A percentile compares a stretch with the other conserved stretches of the same genome.
These are phyloP conservation scores for Drosophila antonietae DNA, from an alignment of 2,888 invertebrate genomes.

Conservation along the genomic window DNA sequence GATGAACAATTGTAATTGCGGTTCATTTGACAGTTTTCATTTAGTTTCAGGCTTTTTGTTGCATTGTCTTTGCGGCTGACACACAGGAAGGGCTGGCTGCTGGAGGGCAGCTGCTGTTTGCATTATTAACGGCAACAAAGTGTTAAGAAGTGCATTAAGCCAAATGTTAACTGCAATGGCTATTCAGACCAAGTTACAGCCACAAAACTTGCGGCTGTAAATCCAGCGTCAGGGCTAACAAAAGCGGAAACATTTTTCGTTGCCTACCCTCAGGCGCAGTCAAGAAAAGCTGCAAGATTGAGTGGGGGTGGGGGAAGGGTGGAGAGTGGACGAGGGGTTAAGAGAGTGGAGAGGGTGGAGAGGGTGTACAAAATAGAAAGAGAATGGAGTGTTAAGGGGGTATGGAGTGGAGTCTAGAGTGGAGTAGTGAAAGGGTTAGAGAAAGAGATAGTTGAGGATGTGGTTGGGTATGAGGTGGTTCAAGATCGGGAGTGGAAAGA, in stretches of 20 bases:
- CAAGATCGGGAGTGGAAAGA: too few relatives aligned
- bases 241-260: slow-evolving; percentile 34
- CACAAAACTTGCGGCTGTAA: slow-evolving; percentile 65
- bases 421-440: background rate
- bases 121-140: slow-evolving; percentile 76
- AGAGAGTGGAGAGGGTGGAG: too few relatives aligned
- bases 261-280: slow-evolving; percentile 17
- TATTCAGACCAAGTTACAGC: slow-evolving; percentile 22
- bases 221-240: slow-evolving; percentile 50
- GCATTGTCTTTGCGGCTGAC: slow-evolving; percentile 46
- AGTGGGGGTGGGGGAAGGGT: background rate
- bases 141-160: slow-evolving; percentile 74
- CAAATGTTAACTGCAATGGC: slow-evolving; percentile 66
- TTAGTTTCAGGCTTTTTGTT: slow-evolving; percentile 51
- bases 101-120: slow-evolving; percentile 40
- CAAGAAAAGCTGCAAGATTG: background rate
- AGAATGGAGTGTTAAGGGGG: background rate
- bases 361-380: too few relatives aligned
- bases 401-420: background rate
- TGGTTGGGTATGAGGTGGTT: too few relatives aligned
- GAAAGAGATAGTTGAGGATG: background rate
- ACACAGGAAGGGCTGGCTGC: slow-evolving; percentile 2
- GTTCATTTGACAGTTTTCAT: slow-evolving; percentile 76
- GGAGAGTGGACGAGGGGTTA: background rate
- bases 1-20: slow-evolving; percentile 71